Conservation (phyloP, 2,797 vertebrate genomes). For the Ceyx erithaca region DNA sequence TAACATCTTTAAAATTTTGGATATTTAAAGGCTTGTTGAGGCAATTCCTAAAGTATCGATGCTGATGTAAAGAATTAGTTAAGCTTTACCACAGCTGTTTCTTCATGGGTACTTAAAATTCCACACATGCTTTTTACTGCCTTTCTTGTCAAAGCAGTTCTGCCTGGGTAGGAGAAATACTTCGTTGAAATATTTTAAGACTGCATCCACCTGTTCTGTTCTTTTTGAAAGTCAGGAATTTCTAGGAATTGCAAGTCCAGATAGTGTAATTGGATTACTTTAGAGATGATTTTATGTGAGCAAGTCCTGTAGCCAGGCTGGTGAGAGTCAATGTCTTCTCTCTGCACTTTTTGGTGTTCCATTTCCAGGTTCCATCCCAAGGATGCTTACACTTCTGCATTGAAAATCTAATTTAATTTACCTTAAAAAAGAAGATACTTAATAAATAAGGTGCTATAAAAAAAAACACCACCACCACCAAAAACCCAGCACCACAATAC, state of each 20-base stretch:
- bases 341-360: not conserved
- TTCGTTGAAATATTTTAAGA: slow-evolving; percentile 3
- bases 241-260: slow-evolving; percentile 17
- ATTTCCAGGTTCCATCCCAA: not conserved
- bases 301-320: not conserved
- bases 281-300: not conserved
- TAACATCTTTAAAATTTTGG: not conserved
- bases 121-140: not conserved
- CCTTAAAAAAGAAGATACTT: not conserved
- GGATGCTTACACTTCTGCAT: not conserved
- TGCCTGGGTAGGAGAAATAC: slow-evolving; percentile 3
- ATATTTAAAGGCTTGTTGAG: not conserved
- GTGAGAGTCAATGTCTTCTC: not conserved
- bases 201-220: slow-evolving; percentile 2
- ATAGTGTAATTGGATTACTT: not conserved
- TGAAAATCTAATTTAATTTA: not conserved
- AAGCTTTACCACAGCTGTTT: slow-evolving; percentile 45
- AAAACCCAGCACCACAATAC: no score
- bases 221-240: not conserved
- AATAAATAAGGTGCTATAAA: not conserved
- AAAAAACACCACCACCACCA: not conserved
- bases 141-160: slow-evolving; percentile 8
- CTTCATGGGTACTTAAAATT: slow-evolving; percentile 27
- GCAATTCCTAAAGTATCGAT: not conserved
- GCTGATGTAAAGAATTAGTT: slow-evolving; percentile 10